These are phyloP conservation scores for Eurosta solidaginis DNA, from an alignment of 1,140 invertebrate genomes.

Conservation along the genomic window DNA sequence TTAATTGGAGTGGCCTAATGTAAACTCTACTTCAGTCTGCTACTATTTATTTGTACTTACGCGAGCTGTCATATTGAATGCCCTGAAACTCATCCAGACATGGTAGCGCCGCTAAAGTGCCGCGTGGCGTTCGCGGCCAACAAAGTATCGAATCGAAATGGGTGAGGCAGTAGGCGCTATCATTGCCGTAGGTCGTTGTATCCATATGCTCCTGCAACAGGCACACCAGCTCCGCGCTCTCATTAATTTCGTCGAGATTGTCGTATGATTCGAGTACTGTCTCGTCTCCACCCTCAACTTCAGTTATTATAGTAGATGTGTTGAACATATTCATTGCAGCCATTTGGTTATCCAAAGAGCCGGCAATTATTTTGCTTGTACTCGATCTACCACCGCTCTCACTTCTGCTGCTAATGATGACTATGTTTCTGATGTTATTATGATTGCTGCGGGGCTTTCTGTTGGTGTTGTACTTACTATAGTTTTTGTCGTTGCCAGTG, in stretches of 20 bases:
- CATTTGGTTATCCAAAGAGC: background rate
- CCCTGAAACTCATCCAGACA: slow-evolving; percentile 79
- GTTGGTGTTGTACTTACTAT: background rate
- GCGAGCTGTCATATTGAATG: slow-evolving; percentile 74
- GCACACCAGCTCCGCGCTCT: slow-evolving; percentile 55
- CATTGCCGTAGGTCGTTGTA: slow-evolving; percentile 48
- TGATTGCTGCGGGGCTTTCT: background rate
- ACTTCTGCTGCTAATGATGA: background rate
- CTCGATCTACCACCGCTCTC: background rate
- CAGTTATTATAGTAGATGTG: background rate
- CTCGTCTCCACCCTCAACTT: background rate
- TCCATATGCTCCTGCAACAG: slow-evolving; percentile 51
- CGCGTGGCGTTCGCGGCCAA: slow-evolving; percentile 75
- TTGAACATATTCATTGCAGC: background rate
- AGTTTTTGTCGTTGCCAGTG: background rate
- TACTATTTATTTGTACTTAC: slow-evolving; percentile 62
- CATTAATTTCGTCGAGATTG: slow-evolving; percentile 45
- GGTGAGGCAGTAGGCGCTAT: slow-evolving; percentile 62
- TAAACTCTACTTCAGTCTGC: too few relatives aligned
- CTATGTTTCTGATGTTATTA: background rate
- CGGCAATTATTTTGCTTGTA: slow-evolving; percentile 1
- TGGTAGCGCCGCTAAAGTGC: slow-evolving; percentile 67
- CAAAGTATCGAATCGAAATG: slow-evolving; percentile 77
- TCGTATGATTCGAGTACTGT: background rate
- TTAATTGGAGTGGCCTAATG: too few relatives aligned